These are phyloP conservation scores for Ondatra zibethicus DNA, from an alignment of 2,113 vertebrate species.

Conservation along the genomic window DNA sequence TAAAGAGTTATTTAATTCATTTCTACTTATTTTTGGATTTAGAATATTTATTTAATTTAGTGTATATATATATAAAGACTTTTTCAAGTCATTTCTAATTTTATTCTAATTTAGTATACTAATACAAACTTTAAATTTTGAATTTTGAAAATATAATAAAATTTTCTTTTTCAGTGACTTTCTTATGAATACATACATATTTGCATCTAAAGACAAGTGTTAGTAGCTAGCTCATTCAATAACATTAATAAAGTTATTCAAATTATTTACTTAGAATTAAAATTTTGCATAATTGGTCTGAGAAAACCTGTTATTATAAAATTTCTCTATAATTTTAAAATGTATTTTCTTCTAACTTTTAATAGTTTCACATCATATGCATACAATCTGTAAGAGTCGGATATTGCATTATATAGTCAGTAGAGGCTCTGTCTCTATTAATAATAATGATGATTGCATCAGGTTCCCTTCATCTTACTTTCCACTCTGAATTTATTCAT, in stretches of 20 bases:
- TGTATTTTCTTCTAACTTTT: slow-evolving; percentile 16
- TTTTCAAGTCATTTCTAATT: not conserved
- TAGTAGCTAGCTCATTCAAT: not conserved
- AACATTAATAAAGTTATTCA: not conserved
- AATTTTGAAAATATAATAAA: not conserved
- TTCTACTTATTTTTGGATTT: not conserved
- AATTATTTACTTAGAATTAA: not conserved
- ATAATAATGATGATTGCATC: not conserved
- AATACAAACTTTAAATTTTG: not conserved
- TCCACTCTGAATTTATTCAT: not conserved
- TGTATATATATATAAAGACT: not conserved
- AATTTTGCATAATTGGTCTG: not conserved
- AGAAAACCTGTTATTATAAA: not conserved
- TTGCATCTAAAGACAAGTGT: not conserved
- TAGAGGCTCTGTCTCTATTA: not conserved
- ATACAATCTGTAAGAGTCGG: not conserved
- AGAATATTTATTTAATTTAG: not conserved
- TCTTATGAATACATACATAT: not conserved
- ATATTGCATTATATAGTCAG: not conserved
- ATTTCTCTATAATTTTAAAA: not conserved
- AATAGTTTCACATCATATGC: not conserved
- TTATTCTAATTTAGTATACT: not conserved
- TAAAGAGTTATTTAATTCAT: not conserved
- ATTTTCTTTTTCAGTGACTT: not conserved
- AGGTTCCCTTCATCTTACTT: not conserved